A percentile compares a stretch with the other conserved stretches of the same genome.
Evolutionary conservation across 2,888 invertebrate genomes (phyloP).

Genomic region (Catocala sponsa): DNA sequence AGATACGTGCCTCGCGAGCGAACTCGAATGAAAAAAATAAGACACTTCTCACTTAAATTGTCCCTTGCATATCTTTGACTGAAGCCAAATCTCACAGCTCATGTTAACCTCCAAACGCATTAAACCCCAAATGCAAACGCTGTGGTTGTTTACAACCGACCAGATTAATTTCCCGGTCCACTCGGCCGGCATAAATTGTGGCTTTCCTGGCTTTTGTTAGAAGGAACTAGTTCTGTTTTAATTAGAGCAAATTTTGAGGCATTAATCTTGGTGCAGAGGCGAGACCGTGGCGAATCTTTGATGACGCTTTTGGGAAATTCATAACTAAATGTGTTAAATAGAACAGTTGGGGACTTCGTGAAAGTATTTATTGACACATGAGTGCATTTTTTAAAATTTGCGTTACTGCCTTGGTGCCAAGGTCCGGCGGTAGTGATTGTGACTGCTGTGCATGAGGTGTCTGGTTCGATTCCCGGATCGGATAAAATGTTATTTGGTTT

Average conservation of each 20-base stretch:
- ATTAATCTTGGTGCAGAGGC: slow-evolving; percentile 37
- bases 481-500: too few relatives aligned
- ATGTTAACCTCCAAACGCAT: neutral
- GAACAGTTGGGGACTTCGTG: too few relatives aligned
- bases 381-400: too few relatives aligned
- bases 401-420: too few relatives aligned
- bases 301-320: neutral
- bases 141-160: slow-evolving; percentile 56
- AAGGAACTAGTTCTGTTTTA: slow-evolving; percentile 54
- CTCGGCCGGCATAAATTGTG: slow-evolving; percentile 62
- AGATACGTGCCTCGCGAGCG: too few relatives aligned
- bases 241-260: slow-evolving; percentile 56
- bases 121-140: slow-evolving; percentile 28
- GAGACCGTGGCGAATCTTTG: slow-evolving; percentile 13
- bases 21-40: too few relatives aligned
- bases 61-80: neutral
- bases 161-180: slow-evolving; percentile 65
- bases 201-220: slow-evolving; percentile 56
- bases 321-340: neutral
- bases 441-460: too few relatives aligned
- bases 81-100: neutral
- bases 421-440: too few relatives aligned
- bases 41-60: too few relatives aligned
- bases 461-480: too few relatives aligned
- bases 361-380: too few relatives aligned